A percentile compares a stretch with the other conserved stretches of the same genome.
phyloP scores from a whole-genome alignment of 1,140 invertebrate species.

The Aphelenchoides fujianensis region DNA sequence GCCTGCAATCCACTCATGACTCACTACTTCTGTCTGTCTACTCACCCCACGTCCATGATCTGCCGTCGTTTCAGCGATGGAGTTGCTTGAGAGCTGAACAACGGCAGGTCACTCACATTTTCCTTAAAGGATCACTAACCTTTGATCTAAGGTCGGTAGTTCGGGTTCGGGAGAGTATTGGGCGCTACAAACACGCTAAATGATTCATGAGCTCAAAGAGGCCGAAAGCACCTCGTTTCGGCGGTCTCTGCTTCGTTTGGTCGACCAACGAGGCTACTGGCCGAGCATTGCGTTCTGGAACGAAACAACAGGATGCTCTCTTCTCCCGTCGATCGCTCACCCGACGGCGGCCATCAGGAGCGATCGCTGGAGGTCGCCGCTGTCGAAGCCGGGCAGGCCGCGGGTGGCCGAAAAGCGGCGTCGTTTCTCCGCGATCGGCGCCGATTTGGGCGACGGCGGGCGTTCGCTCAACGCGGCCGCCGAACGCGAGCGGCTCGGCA shows the following conservation, averaged over 20 bases:
- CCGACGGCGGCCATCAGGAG: conserved; percentile 15
- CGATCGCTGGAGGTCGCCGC: neutral
- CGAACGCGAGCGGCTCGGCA: neutral
- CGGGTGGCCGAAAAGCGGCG: conserved; percentile 22
- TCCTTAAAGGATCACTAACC: neutral
- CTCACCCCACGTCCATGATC: neutral
- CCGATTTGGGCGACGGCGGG: too few relatives aligned
- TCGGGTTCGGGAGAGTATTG: too few relatives aligned
- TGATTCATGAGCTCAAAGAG: too few relatives aligned
- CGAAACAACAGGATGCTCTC: conserved; percentile 13
- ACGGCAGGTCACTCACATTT: neutral
- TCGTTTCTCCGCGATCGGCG: conserved; percentile 10
- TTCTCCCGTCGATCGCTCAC: conserved; percentile 21
- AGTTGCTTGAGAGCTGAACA: neutral
- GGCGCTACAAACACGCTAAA: too few relatives aligned
- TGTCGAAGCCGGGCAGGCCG: conserved; percentile 24
- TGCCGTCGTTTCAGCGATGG: neutral
- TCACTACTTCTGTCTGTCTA: too few relatives aligned
- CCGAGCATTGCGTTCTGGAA: conserved; percentile 32
- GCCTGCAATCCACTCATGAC: too few relatives aligned
- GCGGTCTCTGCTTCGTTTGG: neutral
- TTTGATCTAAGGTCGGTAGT: too few relatives aligned
- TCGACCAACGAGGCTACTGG: too few relatives aligned
- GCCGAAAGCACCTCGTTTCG: too few relatives aligned
- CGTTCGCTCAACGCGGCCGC: too few relatives aligned